These are phyloP conservation scores for Dioctria rufipes DNA, from an alignment of 2,888 invertebrate species.

Conservation along the genomic window DNA sequence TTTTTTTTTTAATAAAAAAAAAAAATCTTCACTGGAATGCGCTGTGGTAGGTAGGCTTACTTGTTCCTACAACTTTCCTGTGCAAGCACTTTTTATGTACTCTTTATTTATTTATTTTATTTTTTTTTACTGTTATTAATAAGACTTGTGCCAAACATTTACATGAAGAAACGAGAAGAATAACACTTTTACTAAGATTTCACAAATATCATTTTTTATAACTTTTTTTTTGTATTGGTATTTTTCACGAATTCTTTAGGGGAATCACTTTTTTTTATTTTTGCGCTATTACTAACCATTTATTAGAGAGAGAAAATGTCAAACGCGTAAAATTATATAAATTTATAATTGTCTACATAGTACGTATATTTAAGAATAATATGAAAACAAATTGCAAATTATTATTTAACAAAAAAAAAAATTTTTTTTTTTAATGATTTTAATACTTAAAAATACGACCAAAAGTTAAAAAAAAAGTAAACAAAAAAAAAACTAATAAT, in stretches of 20 bases:
- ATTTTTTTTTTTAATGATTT: background rate
- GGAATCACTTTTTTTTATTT: constrained; percentile 27
- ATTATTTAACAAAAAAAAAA: constrained; percentile 31
- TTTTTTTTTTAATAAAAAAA: constrained; percentile 6
- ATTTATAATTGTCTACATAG: constrained; percentile 23
- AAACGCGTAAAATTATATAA: constrained; percentile 6
- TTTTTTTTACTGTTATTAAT: constrained; percentile 36
- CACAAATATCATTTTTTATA: constrained; percentile 28
- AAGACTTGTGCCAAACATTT: background rate
- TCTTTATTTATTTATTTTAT: no score
- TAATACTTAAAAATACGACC: no score
- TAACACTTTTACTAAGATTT: constrained; percentile 22
- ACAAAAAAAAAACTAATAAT: constrained; percentile 2
- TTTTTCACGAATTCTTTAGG: constrained; percentile 20
- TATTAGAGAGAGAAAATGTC: constrained; percentile 13
- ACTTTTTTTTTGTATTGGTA: background rate
- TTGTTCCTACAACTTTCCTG: constrained; percentile 8
- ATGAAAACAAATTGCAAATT: constrained; percentile 23
- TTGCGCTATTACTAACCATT: constrained; percentile 29
- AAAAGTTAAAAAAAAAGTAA: background rate
- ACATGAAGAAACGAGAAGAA: background rate
- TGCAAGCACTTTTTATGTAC: constrained; percentile 29
- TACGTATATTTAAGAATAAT: no score
- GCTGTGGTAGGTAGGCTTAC: background rate
- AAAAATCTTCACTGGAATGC: constrained; percentile 3